Evolutionary conservation across 2,888 invertebrate species (phyloP), one percentile per base, ranked within the genome.

Genomic region (Tipula lateralis): DNA sequence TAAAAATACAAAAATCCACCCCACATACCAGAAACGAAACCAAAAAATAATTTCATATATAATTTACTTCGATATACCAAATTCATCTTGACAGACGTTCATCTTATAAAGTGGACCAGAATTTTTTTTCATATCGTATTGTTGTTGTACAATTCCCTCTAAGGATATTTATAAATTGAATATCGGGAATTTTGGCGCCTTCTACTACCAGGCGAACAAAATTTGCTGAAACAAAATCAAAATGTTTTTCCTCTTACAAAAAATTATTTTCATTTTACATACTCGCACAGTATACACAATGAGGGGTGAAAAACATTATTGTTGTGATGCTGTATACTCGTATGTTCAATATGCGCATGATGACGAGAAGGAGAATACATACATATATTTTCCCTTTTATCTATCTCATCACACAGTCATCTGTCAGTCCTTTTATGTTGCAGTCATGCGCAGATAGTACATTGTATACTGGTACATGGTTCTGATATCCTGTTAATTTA

Each of bases 131-230:
- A 44, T 9, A 24, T 9, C 2, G 1, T 1, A 1, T 66, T 66
- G 66, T 66, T 66, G 66, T 66, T 66, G 66, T 66, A 66, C 0
- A 66, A 66, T 19, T 66, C 66, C 83, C 34, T 34, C 83, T 83
- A 83, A 83, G 83, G 83, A 83, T 83, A 34, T 34, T 83, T 83
- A 16, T 83, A 83, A 32, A 34, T n/a, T 83, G 83, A 83, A 83
- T 34, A 34, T 34, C 83, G 83, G 83, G 32, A 83, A 83, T 83
- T 83, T 83, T 83, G 83, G 83, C 83, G 83, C 83, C 83, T 83
- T 83, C 32, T 83, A 19, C 32, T 34, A 83, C 83, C 83, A 83
- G 83, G 83, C 83, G 34, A 83, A 19, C 83, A 83, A 34, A 83
- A 83, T 19, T 16, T n/a, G 13, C 19, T 6, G 16, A 3, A n/a